phyloP scores from a whole-genome alignment of 2,797 vertebrate genomes.

The Lagocephalus sceleratus region DNA sequence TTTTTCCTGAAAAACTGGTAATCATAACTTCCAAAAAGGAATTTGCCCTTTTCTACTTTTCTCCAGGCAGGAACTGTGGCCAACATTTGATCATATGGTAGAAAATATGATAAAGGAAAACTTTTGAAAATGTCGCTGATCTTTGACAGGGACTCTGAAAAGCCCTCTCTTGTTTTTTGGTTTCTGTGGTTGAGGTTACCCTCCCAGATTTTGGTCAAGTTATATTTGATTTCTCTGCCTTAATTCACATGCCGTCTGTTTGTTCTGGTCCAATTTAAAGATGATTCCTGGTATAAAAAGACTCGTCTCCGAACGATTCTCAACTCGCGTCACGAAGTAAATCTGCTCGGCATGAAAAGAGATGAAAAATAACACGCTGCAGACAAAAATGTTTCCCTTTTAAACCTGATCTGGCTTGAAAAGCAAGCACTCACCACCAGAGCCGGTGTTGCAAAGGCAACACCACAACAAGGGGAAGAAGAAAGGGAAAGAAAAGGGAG shows the following conservation, averaged over 20 bases:
- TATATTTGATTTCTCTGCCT: conserved; percentile 10
- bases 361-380: conserved; percentile 13
- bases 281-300: background rate
- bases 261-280: conserved; percentile 25
- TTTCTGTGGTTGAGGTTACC: conserved; percentile 10
- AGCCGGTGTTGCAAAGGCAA: conserved; percentile 9
- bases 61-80: too few species aligned
- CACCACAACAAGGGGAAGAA: conserved; percentile 5
- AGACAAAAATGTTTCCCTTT: background rate
- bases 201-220: conserved; percentile 7
- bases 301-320: conserved; percentile 18
- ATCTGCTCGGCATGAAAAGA: conserved; percentile 9
- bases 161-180: background rate
- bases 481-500: conserved; percentile 5
- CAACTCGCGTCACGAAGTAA: background rate
- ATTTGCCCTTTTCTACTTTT: too few species aligned
- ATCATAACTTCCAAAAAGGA: too few species aligned
- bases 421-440: conserved; percentile 11
- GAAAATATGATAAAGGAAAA: too few species aligned
- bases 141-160: background rate
- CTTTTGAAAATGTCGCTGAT: background rate
- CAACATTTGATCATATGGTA: too few species aligned
- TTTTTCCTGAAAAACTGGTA: too few species aligned
- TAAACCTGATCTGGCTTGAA: conserved; percentile 22
- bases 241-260: conserved; percentile 20